Conservation (phyloP, 1,140 invertebrate genomes). For the Thrips palmi region DNA sequence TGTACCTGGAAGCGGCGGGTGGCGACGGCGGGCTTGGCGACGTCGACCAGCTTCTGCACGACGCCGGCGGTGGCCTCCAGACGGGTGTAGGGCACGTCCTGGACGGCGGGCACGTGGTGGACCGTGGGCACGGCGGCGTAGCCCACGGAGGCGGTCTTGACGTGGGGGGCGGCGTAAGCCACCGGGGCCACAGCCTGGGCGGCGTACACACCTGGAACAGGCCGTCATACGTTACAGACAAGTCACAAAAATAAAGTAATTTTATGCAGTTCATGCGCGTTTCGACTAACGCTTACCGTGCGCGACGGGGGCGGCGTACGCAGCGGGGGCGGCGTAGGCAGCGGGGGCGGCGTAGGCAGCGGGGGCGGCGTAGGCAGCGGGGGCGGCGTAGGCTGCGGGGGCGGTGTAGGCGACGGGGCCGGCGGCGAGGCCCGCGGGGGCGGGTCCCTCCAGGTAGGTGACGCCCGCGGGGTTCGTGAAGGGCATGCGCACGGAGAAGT, state of each 20-base stretch:
- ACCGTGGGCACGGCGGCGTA: constrained; percentile 27
- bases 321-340: constrained; percentile 11
- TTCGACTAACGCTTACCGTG: constrained; percentile 19
- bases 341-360: constrained; percentile 12
- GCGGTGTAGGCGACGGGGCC: constrained; percentile 7
- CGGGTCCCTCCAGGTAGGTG: constrained; percentile 23
- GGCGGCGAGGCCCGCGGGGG: constrained; percentile 17
- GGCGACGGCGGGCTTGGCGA: constrained; percentile 29
- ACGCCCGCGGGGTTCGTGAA: constrained; percentile 29
- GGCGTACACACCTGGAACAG: neutral
- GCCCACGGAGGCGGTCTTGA: constrained; percentile 19
- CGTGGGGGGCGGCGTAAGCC: constrained; percentile 21
- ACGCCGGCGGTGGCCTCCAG: constrained; percentile 29
- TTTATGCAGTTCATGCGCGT: too few species aligned
- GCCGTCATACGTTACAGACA: too few species aligned
- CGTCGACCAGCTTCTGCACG: constrained; percentile 31
- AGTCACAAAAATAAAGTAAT: too few species aligned
- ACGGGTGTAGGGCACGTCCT: constrained; percentile 30
- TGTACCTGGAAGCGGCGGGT: constrained; percentile 28
- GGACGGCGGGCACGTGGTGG: constrained; percentile 28
- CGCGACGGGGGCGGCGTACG: constrained; percentile 17
- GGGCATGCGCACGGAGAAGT: constrained; percentile 25
- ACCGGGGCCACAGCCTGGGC: constrained; percentile 9
- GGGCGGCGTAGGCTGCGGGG: constrained; percentile 9
- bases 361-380: constrained; percentile 11